Conservation (phyloP, 1,140 invertebrate genomes). For the Centruroides sculpturatus region DNA sequence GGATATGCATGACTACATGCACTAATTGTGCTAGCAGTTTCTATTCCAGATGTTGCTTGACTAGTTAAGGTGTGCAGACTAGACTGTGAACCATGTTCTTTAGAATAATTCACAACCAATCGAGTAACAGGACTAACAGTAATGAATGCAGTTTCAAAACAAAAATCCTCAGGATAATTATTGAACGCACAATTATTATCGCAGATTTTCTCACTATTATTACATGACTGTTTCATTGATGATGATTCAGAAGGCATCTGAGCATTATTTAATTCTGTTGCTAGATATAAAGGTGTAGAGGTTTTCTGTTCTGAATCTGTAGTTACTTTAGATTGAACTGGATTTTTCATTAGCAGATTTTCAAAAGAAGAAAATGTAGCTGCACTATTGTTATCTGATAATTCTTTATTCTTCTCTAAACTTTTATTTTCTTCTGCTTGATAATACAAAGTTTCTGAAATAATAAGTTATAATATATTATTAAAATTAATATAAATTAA, state of each 20-base stretch:
- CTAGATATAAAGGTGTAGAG: neutral
- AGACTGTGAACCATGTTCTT: neutral
- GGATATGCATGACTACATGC: neutral
- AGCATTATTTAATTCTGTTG: neutral
- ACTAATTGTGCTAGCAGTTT: constrained; percentile 9
- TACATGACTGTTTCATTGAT: neutral
- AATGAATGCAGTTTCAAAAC: constrained; percentile 32
- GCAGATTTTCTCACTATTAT: constrained; percentile 1
- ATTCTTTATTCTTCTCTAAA: too few species aligned
- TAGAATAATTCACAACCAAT: constrained; percentile 15
- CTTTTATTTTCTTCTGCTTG: too few species aligned
- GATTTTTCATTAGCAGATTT: constrained; percentile 2
- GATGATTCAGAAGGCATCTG: neutral
- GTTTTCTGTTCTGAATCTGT: neutral
- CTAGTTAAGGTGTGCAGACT: constrained; percentile 5
- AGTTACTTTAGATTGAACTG: neutral
- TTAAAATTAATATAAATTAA: neutral
- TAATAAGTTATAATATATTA: neutral
- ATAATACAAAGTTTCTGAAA: too few species aligned
- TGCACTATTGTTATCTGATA: neutral
- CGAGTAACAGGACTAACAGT: constrained; percentile 25
- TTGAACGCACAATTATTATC: constrained; percentile 9
- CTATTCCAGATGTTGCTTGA: neutral
- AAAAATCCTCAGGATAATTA: constrained; percentile 17
- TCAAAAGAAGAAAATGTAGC: constrained; percentile 1